These are phyloP conservation scores for Colius striatus DNA, from an alignment of 2,113 vertebrate species.

Conservation along the genomic window DNA sequence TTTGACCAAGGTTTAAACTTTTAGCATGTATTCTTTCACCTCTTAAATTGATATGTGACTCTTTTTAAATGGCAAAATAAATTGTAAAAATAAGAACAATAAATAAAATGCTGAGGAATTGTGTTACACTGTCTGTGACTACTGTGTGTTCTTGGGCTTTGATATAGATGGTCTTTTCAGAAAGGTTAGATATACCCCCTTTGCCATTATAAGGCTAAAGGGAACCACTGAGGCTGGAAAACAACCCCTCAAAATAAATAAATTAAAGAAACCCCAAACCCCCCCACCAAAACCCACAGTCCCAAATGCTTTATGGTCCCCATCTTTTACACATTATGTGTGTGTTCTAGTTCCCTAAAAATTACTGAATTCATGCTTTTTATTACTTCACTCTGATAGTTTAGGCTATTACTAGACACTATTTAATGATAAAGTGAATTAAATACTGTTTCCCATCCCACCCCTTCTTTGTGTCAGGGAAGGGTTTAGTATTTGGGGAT, in stretches of 20 bases:
- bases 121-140: not conserved
- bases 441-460: not conserved
- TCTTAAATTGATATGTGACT: not conserved
- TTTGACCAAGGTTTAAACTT: not conserved
- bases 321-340: fast-evolving
- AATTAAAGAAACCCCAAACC: not conserved
- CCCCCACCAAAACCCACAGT: not conserved
- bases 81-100: not conserved
- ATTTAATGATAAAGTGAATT: not conserved
- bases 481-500: not conserved
- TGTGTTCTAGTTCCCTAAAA: not conserved
- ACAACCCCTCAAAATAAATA: not conserved
- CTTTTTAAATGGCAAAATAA: not conserved
- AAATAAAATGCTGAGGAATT: not conserved
- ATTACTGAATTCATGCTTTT: not conserved
- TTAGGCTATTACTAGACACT: not conserved
- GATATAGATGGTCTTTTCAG: not conserved
- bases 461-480: not conserved
- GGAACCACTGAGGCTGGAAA: not conserved
- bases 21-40: not conserved
- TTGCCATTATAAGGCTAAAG: not conserved
- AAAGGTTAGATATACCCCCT: not conserved
- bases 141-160: not conserved
- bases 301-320: not conserved
- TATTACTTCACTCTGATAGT: not conserved